Base-by-base conservation (phyloP, 1,140 invertebrate genomes). In the Drosophila ogumai region DNA sequence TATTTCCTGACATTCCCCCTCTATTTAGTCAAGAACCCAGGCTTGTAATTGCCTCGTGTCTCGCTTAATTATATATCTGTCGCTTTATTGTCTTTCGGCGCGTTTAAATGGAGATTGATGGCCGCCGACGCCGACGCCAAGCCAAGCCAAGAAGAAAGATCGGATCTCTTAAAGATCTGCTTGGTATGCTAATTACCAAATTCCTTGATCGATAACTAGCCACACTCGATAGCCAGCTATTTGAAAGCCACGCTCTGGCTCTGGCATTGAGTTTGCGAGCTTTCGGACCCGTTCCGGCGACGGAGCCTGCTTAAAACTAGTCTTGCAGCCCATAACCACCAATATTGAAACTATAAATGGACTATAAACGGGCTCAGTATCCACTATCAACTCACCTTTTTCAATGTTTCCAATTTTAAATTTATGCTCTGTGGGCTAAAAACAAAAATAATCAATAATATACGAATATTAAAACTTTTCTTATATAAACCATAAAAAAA, bases 91-190 rank as follows among this genome's bases (percentile, higher is more conserved):
- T 74, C 43, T 54, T 40, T 57, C 13, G 34, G 34, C 19, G 61
- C 34, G 49, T 40, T 73, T 52, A 28, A 74, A 65, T 41, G 57
- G 67, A 75, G 66, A 61, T 75, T 72, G 57, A 72, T 75, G 68
- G 49, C 36, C 17, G 7, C 19, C 50, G 12, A 12, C 28, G 49
- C 3, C 9, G 15, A 50, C 31, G n/a, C 17, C 28, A 10, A n/a
- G 47, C 8, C 47, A 50, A 50, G 47, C n/a, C 49, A 52, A 52
- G 28, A 52, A 22, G 17, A 28, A 66, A 54, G 47, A 69, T 40
- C 34, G 44, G 47, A 69, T 40, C 34, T 56, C n/a, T 54, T 13
- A 10, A 34, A 72, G 40, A 72, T 71, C 41, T 67, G 32, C 17
- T 31, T 68, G 28, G 69, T 31, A 72, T 72, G 52, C 54, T 49